Evolutionary conservation across 1,140 invertebrate species (phyloP).

Genomic region (Drosophila kohkoa): DNA sequence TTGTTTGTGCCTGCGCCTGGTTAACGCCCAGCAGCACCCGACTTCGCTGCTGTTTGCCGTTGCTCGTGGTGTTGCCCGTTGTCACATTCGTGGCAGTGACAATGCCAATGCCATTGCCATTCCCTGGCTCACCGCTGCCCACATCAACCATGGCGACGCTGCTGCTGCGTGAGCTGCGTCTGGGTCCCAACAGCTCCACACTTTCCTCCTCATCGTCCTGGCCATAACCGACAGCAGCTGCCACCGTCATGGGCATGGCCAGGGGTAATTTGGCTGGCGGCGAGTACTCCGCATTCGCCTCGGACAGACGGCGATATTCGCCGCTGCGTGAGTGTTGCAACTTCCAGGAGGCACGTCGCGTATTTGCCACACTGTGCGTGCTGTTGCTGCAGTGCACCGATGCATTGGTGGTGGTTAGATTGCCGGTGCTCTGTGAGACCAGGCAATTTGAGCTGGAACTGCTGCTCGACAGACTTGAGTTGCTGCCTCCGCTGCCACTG

Average conservation of each 20-base stretch:
- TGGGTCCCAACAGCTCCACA: slow-evolving; percentile 66
- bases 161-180: slow-evolving; percentile 49
- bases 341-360: slow-evolving; percentile 74
- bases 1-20: slow-evolving; percentile 55
- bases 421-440: slow-evolving; percentile 67
- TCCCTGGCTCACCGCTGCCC: slow-evolving; percentile 8
- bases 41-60: slow-evolving; percentile 32
- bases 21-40: slow-evolving; percentile 56
- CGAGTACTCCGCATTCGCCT: slow-evolving; percentile 66
- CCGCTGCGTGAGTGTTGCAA: slow-evolving; percentile 69
- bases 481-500: slow-evolving; percentile 57
- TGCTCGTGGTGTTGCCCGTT: background rate
- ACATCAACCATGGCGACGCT: slow-evolving; percentile 25
- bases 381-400: slow-evolving; percentile 67
- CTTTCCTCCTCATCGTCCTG: slow-evolving; percentile 66
- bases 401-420: slow-evolving; percentile 61
- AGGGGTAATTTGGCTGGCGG: slow-evolving; percentile 66
- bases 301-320: slow-evolving; percentile 70
- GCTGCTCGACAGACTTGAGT: slow-evolving; percentile 75
- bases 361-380: slow-evolving; percentile 57
- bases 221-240: slow-evolving; percentile 36
- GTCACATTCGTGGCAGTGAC: background rate
- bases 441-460: slow-evolving; percentile 71
- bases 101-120: background rate
- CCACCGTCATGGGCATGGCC: slow-evolving; percentile 23